These are phyloP conservation scores for Protobothrops mucrosquamatus DNA, from an alignment of 2,113 vertebrate species.

Conservation along the genomic window DNA sequence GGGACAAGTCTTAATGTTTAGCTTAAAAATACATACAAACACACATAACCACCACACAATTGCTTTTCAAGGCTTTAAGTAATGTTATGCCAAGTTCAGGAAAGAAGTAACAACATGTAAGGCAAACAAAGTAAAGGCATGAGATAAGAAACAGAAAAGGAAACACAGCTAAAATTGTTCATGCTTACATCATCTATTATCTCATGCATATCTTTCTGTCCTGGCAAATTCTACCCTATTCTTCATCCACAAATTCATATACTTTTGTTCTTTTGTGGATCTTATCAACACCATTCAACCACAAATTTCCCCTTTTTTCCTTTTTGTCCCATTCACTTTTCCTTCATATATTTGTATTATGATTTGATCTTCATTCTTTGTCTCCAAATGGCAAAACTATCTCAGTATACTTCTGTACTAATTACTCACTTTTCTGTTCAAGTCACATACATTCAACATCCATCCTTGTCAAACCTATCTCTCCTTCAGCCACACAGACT, in stretches of 20 bases:
- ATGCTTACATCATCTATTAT: neutral
- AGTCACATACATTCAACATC: neutral
- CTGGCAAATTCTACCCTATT: neutral
- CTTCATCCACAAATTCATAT: neutral
- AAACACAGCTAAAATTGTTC: neutral
- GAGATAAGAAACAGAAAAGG: neutral
- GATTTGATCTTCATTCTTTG: neutral
- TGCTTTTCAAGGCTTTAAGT: too few species aligned
- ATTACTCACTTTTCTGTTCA: neutral
- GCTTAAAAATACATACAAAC: neutral
- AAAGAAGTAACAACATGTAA: neutral
- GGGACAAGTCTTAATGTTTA: neutral
- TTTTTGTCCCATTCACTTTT: neutral
- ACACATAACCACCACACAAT: neutral
- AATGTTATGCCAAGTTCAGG: neutral
- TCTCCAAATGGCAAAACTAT: neutral
- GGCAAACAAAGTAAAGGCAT: neutral
- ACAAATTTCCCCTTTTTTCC: neutral
- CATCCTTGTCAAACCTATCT: neutral
- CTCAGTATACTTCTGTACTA: neutral
- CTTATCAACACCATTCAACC: neutral
- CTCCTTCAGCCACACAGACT: neutral
- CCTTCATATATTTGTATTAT: neutral
- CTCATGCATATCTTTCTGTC: neutral
- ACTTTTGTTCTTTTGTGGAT: neutral